Conservation (phyloP, 2,888 invertebrate genomes). For the Heliconius hortense region DNA sequence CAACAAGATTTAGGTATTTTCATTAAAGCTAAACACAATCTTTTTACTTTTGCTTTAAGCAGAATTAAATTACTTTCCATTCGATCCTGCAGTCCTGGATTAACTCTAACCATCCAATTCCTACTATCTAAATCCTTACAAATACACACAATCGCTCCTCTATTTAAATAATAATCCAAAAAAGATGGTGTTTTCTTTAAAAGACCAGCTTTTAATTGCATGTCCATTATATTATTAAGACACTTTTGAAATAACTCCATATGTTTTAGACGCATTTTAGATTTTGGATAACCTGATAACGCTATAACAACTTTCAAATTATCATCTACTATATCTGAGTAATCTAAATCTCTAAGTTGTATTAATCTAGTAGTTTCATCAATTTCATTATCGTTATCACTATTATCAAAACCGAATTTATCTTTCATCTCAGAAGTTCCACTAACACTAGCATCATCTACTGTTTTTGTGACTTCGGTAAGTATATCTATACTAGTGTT, state of each 20-base stretch:
- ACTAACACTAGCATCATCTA: conserved; percentile 52
- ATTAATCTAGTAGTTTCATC: conserved; percentile 70
- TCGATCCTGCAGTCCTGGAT: conserved; percentile 69
- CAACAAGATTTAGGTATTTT: conserved; percentile 65
- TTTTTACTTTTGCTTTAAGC: conserved; percentile 64
- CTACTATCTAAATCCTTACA: conserved; percentile 68
- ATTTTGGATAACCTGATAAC: conserved; percentile 68
- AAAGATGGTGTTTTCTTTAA: conserved; percentile 63
- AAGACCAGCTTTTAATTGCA: conserved; percentile 68
- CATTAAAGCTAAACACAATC: conserved; percentile 65
- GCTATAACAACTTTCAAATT: conserved; percentile 65
- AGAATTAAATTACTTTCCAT: conserved; percentile 65
- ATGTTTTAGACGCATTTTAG: conserved; percentile 65
- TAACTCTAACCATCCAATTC: conserved; percentile 69
- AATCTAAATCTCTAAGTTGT: conserved; percentile 64
- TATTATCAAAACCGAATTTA: conserved; percentile 60
- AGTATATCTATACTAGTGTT: conserved; percentile 50
- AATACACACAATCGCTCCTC: conserved; percentile 71
- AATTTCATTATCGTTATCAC: conserved; percentile 60
- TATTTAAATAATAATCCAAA: conserved; percentile 69
- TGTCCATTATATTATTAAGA: conserved; percentile 64
- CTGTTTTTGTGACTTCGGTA: conserved; percentile 44
- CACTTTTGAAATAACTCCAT: conserved; percentile 66
- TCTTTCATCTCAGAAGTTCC: conserved; percentile 52
- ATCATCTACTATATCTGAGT: conserved; percentile 67